phyloP scores from a whole-genome alignment of 2,113 vertebrate species.

The Petaurus breviceps region DNA sequence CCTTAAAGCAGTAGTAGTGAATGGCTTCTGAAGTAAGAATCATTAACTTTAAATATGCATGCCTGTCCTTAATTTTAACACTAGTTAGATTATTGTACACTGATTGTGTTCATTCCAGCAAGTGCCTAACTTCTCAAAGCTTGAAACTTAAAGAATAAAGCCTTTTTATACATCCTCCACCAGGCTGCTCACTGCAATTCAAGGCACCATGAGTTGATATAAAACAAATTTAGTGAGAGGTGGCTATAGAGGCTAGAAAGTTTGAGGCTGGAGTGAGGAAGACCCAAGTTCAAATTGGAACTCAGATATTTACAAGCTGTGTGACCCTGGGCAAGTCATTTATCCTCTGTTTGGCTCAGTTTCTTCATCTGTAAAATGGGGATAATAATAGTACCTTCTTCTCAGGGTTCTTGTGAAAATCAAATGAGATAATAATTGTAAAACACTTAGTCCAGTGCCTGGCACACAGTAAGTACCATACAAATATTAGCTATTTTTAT shows the following conservation, averaged over 20 bases:
- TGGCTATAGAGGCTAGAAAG: background rate
- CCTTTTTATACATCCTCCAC: conserved; percentile 59
- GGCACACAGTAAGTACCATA: background rate
- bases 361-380: background rate
- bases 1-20: conserved; percentile 53
- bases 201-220: conserved; percentile 58
- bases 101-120: conserved; percentile 75
- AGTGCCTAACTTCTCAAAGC: conserved; percentile 79
- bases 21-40: conserved; percentile 69
- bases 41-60: conserved; percentile 78
- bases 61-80: conserved; percentile 79
- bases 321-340: background rate
- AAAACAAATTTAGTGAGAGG: conserved; percentile 29
- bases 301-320: background rate
- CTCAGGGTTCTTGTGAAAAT: background rate
- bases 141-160: conserved; percentile 68
- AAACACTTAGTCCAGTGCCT: background rate
- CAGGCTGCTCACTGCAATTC: conserved; percentile 60
- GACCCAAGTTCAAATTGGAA: background rate
- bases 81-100: conserved; percentile 74
- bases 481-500: background rate
- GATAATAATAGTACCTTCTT: background rate
- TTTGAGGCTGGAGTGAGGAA: background rate
- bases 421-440: background rate
- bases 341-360: background rate